A percentile compares a stretch with the other conserved stretches of the same genome.
Evolutionary conservation across 2,888 invertebrate genomes (phyloP).

Genomic region (Athalia rosae): DNA sequence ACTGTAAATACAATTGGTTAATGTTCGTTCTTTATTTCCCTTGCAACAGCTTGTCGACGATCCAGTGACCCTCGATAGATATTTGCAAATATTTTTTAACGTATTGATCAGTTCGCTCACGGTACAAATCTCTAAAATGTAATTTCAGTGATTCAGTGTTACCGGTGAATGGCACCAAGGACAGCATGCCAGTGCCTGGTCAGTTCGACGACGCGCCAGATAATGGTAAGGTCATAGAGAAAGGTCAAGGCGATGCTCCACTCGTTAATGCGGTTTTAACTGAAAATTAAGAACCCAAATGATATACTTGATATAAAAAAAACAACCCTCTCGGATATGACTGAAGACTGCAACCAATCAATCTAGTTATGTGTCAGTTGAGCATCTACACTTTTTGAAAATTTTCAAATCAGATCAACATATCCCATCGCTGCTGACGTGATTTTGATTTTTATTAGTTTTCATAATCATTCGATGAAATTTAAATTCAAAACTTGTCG

Average conservation of each 20-base stretch:
- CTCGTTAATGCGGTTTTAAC: slow-evolving; percentile 58
- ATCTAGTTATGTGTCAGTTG: slow-evolving; percentile 62
- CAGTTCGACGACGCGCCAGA: slow-evolving; percentile 69
- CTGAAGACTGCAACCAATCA: slow-evolving; percentile 70
- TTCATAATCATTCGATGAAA: too few species aligned
- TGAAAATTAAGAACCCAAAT: slow-evolving; percentile 58
- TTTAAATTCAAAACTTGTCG: too few species aligned
- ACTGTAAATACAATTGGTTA: neutral
- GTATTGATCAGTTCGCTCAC: neutral
- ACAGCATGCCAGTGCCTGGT: slow-evolving; percentile 59
- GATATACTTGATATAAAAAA: slow-evolving; percentile 48
- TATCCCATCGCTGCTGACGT: neutral
- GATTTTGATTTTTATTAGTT: too few species aligned
- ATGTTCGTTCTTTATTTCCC: neutral
- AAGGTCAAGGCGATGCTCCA: slow-evolving; percentile 66
- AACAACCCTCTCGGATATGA: slow-evolving; percentile 63
- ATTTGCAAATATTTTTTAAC: slow-evolving; percentile 58
- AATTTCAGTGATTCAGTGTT: slow-evolving; percentile 58
- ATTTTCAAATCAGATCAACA: neutral
- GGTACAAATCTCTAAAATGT: neutral
- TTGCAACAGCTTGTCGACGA: neutral
- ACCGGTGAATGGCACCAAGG: slow-evolving; percentile 61
- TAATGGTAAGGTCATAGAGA: slow-evolving; percentile 63
- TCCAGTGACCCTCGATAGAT: slow-evolving; percentile 56
- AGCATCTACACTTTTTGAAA: slow-evolving; percentile 53